A percentile compares a stretch with the other conserved stretches of the same genome.
These are phyloP conservation scores for Coleophora flavipennella DNA, from an alignment of 2,888 invertebrate genomes.

Conservation along the genomic window DNA sequence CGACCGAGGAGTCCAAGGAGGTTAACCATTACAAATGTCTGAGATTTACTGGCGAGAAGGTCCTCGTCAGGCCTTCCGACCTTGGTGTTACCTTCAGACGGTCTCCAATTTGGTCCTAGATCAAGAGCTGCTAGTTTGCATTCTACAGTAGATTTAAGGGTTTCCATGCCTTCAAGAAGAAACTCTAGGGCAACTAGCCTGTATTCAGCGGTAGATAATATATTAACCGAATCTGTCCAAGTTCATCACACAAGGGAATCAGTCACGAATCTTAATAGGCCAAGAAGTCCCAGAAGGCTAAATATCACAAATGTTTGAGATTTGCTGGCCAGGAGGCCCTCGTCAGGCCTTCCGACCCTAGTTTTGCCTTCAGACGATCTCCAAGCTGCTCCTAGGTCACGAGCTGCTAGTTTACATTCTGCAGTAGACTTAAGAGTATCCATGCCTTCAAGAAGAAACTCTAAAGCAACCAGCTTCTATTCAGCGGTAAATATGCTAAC, in stretches of 20 bases:
- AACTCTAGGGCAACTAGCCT: slow-evolving; percentile 55
- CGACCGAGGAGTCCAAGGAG: slow-evolving; percentile 54
- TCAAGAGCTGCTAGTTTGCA: slow-evolving; percentile 60
- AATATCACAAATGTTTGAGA: slow-evolving; percentile 53
- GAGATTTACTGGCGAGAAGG: not conserved
- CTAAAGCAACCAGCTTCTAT: slow-evolving; percentile 55
- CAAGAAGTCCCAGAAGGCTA: slow-evolving; percentile 52
- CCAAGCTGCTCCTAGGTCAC: slow-evolving; percentile 44
- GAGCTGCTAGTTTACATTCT: slow-evolving; percentile 60
- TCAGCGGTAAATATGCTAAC: slow-evolving; percentile 50
- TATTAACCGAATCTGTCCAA: slow-evolving; percentile 50
- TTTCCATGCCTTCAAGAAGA: slow-evolving; percentile 49
- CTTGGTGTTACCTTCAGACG: slow-evolving; percentile 41
- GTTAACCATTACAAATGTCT: slow-evolving; percentile 28
- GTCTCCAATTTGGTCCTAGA: slow-evolving; percentile 40
- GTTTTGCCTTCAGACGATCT: slow-evolving; percentile 42
- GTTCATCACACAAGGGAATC: slow-evolving; percentile 53
- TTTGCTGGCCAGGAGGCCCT: not conserved
- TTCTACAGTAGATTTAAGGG: slow-evolving; percentile 53
- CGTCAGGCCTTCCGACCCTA: too few relatives aligned
- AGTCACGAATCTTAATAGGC: slow-evolving; percentile 28
- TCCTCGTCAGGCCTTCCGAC: slow-evolving; percentile 91
- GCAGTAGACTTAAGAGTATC: slow-evolving; percentile 52
- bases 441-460: slow-evolving; percentile 50
- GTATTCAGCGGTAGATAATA: slow-evolving; percentile 51